Percentiles rank a stretch among this genome's conserved stretches.
phyloP scores from a whole-genome alignment of 2,888 invertebrate genomes.

The Lithosia quadra region DNA sequence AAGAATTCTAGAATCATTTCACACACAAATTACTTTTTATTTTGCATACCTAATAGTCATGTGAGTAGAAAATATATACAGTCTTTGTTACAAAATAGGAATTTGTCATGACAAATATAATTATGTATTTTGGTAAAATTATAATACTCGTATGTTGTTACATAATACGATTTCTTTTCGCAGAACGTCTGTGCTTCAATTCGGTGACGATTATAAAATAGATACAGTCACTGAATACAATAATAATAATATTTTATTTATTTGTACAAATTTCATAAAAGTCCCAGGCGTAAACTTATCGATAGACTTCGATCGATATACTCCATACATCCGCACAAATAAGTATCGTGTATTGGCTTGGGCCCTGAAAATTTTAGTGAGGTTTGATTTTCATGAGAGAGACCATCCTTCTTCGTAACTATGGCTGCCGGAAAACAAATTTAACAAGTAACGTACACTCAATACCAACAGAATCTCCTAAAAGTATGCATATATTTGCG shows the following conservation, averaged over 20 bases:
- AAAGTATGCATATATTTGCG: background rate
- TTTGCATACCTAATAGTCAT: slow-evolving; percentile 1
- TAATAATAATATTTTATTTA: background rate
- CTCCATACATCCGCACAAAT: too few species aligned
- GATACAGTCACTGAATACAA: background rate
- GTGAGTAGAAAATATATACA: background rate
- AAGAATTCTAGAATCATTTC: background rate
- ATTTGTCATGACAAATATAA: slow-evolving; percentile 4
- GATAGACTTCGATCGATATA: too few species aligned
- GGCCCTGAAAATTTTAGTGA: too few species aligned
- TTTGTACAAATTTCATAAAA: background rate
- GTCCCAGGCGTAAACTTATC: too few species aligned
- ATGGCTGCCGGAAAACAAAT: too few species aligned
- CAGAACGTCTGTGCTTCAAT: background rate
- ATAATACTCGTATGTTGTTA: background rate
- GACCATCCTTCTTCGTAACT: too few species aligned
- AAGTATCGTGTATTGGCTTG: too few species aligned
- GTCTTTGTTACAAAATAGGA: slow-evolving; percentile 3
- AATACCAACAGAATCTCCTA: background rate
- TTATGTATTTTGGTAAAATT: slow-evolving; percentile 1
- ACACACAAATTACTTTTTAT: slow-evolving; percentile 1
- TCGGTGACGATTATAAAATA: background rate
- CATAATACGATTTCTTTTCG: slow-evolving; percentile 4
- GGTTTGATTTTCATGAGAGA: too few species aligned
- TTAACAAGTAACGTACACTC: background rate